phyloP scores from a whole-genome alignment of 2,888 invertebrate species.

The Bhutanitis thaidina region DNA sequence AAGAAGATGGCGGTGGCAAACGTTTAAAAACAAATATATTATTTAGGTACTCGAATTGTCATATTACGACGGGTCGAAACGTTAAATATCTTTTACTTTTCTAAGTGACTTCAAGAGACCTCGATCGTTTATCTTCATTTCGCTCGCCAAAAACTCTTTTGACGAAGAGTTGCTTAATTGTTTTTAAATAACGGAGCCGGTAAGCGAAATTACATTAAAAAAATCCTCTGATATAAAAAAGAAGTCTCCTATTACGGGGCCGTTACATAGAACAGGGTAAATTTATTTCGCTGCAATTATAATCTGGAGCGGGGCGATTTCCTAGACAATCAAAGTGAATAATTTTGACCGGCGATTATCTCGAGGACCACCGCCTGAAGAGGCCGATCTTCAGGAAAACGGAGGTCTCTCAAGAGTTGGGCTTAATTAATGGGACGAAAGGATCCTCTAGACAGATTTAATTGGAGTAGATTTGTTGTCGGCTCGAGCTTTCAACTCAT shows the following conservation, averaged over 20 bases:
- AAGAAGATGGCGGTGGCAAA: too few species aligned
- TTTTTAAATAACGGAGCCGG: too few species aligned
- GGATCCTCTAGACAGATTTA: conserved; percentile 40
- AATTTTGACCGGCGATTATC: conserved; percentile 66
- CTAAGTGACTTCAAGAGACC: too few species aligned
- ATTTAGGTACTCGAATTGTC: too few species aligned
- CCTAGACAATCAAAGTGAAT: conserved; percentile 65
- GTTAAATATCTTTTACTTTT: too few species aligned
- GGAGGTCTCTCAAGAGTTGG: conserved; percentile 40
- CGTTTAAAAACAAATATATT: too few species aligned
- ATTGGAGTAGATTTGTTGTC: conserved; percentile 46
- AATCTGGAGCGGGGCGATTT: conserved; percentile 46
- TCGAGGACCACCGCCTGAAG: conserved; percentile 42
- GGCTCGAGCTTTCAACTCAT: conserved; percentile 21
- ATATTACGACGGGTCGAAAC: too few species aligned
- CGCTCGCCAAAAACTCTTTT: too few species aligned
- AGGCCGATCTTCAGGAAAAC: conserved; percentile 37
- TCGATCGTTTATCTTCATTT: too few species aligned
- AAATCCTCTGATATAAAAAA: neutral
- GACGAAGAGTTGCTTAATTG: too few species aligned
- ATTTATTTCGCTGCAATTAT: conserved; percentile 50
- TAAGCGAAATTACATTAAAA: neutral
- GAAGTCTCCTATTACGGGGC: conserved; percentile 1
- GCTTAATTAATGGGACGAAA: conserved; percentile 60
- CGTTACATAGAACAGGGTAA: conserved; percentile 5